Conservation (phyloP, 2,113 vertebrate genomes). For the Istiophorus platypterus region DNA sequence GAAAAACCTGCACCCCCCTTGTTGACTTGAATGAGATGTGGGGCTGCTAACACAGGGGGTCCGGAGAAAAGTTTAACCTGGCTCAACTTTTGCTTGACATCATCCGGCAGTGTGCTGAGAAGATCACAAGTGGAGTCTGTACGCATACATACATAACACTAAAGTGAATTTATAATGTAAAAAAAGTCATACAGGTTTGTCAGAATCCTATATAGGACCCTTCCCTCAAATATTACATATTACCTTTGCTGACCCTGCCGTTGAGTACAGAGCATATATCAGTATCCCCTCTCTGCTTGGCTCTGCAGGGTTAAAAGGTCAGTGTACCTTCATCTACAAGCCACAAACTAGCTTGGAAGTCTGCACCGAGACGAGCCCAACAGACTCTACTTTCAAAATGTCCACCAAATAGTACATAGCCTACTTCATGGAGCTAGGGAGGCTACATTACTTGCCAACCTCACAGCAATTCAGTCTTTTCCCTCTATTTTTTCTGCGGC, state of each 20-base stretch:
- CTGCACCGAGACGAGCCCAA: background rate
- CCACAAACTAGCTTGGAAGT: constrained; percentile 23
- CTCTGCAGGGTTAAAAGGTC: constrained; percentile 47
- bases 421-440: no score
- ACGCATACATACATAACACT: background rate
- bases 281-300: constrained; percentile 23
- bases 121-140: background rate
- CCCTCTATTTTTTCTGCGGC: background rate
- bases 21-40: background rate
- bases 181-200: constrained; percentile 28
- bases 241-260: constrained; percentile 37
- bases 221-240: background rate
- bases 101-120: background rate
- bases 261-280: constrained; percentile 9
- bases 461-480: background rate
- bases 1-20: background rate
- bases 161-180: background rate
- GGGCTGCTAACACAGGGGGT: no score
- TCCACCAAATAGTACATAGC: no score
- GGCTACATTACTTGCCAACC: background rate
- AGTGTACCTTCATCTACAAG: constrained; percentile 46
- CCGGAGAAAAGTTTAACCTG: background rate
- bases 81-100: background rate
- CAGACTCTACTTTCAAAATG: no score
- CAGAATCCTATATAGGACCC: background rate